These are phyloP conservation scores for Tetheella fluctuosa DNA, from an alignment of 2,888 invertebrate genomes.

Conservation along the genomic window DNA sequence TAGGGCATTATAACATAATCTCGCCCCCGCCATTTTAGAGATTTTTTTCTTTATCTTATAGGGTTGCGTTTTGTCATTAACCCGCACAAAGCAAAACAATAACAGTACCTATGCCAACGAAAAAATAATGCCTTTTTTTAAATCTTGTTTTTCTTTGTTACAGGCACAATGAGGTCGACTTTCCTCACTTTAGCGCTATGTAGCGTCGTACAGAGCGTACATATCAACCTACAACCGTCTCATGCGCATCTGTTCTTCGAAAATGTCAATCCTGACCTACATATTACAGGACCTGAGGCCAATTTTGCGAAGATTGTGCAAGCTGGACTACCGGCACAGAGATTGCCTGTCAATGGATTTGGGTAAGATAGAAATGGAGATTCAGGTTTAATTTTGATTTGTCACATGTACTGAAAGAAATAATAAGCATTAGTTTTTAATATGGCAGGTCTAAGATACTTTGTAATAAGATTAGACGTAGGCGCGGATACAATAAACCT, in stretches of 20 bases:
- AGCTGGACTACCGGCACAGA: constrained; percentile 42
- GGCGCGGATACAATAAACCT: neutral
- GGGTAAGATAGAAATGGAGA: constrained; percentile 48
- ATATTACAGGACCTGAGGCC: constrained; percentile 36
- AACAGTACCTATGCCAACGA: too few species aligned
- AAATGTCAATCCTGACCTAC: constrained; percentile 29
- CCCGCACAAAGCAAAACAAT: too few species aligned
- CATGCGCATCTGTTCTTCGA: constrained; percentile 35
- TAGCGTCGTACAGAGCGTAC: constrained; percentile 38
- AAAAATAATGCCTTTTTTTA: too few species aligned
- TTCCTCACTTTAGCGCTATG: constrained; percentile 41
- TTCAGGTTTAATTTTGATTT: neutral
- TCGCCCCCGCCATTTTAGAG: too few species aligned
- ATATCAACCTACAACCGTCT: constrained; percentile 27
- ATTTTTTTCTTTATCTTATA: too few species aligned
- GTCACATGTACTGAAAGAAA: too few species aligned
- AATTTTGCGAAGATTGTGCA: constrained; percentile 38
- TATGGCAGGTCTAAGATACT: neutral
- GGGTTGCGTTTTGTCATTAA: neutral
- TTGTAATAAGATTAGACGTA: neutral
- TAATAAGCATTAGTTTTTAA: neutral
- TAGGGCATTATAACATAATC: too few species aligned
- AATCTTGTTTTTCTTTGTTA: constrained; percentile 36
- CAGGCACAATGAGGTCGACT: constrained; percentile 50
- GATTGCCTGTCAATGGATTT: constrained; percentile 63